phyloP scores from a whole-genome alignment of 2,113 vertebrate species.

The Australoheros scitulus region DNA sequence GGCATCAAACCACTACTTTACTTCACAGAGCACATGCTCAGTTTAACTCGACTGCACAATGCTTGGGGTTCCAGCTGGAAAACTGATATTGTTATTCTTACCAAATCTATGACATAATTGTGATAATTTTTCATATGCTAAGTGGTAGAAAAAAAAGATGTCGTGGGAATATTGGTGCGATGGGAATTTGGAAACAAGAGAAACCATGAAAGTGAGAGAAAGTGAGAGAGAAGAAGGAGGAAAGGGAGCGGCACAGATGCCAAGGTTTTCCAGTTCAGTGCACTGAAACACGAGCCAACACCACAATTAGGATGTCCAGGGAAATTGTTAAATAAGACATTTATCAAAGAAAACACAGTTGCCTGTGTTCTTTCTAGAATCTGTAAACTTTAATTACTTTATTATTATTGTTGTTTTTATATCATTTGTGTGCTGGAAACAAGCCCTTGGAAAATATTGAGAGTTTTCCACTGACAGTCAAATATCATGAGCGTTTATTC shows the following conservation, averaged over 20 bases:
- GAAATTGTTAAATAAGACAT: constrained; percentile 67
- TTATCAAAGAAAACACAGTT: constrained; percentile 36
- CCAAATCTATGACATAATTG: background rate
- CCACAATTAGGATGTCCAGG: constrained; percentile 56
- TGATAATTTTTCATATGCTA: background rate
- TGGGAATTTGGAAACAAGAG: constrained; percentile 17
- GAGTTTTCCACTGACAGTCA: accelerated
- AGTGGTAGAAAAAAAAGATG: background rate
- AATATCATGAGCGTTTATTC: background rate
- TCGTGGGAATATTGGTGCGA: background rate
- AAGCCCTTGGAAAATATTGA: background rate
- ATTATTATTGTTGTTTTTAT: background rate
- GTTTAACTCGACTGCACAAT: background rate
- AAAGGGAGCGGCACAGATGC: constrained; percentile 47
- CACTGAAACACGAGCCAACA: constrained; percentile 60
- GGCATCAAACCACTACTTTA: background rate
- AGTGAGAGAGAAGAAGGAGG: constrained; percentile 1
- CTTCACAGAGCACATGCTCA: constrained; percentile 23
- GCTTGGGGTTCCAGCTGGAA: background rate
- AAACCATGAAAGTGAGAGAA: background rate
- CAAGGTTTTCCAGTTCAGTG: constrained; percentile 65
- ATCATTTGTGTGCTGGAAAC: background rate
- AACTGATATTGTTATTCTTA: background rate
- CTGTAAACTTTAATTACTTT: constrained; percentile 28
- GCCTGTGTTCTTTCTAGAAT: constrained; percentile 20